Evolutionary conservation across 2,888 invertebrate species (phyloP).

Genomic region (Pseudolycoriella hygida): DNA sequence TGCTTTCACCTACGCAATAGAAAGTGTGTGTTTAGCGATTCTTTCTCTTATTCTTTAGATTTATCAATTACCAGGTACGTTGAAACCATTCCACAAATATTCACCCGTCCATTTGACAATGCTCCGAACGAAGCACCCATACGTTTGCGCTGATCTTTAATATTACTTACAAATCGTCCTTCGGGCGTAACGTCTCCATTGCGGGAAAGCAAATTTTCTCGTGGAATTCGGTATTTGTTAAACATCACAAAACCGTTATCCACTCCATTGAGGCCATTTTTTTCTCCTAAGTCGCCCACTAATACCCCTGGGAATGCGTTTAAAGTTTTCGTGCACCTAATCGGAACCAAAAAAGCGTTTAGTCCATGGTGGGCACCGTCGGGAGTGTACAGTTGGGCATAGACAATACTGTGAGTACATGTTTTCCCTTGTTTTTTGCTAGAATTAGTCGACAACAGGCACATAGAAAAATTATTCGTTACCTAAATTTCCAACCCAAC

Average conservation of each 20-base stretch:
- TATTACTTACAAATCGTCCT: constrained; percentile 63
- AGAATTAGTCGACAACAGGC: too few species aligned
- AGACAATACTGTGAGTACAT: constrained; percentile 74
- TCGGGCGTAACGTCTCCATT: constrained; percentile 70
- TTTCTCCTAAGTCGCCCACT: constrained; percentile 86
- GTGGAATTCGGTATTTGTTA: constrained; percentile 62
- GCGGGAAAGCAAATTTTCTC: constrained; percentile 63
- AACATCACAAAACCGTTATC: constrained; percentile 87
- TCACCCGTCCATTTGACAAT: constrained; percentile 65
- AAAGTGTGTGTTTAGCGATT: too few species aligned
- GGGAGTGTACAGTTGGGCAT: constrained; percentile 69
- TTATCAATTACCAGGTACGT: too few species aligned
- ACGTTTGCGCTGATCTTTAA: constrained; percentile 67
- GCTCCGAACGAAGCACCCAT: constrained; percentile 72
- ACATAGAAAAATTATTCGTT: constrained; percentile 8
- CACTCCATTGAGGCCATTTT: constrained; percentile 76
- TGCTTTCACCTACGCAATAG: constrained; percentile 43
- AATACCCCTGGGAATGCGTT: constrained; percentile 57
- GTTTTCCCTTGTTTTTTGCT: constrained; percentile 38
- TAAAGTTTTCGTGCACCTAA: constrained; percentile 57
- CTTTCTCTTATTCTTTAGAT: too few species aligned
- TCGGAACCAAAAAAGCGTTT: constrained; percentile 74
- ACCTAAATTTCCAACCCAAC: constrained; percentile 72
- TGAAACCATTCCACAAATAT: constrained; percentile 39
- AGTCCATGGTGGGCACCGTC: constrained; percentile 68